A percentile compares a stretch with the other conserved stretches of the same genome.
Evolutionary conservation across 1,140 invertebrate genomes (phyloP).

Genomic region (Zophobas atratus): DNA sequence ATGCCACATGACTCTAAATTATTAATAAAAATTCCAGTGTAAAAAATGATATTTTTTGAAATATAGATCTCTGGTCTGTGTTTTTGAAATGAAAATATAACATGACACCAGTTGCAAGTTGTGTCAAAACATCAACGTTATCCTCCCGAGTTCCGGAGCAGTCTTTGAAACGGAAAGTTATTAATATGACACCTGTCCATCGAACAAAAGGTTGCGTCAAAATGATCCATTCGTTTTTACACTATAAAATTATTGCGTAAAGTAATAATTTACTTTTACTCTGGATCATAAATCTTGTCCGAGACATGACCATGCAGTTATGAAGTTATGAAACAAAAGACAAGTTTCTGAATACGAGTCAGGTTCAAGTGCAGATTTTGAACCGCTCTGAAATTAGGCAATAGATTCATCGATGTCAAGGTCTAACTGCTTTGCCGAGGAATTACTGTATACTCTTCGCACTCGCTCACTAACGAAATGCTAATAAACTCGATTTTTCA

Average conservation of each 20-base stretch:
- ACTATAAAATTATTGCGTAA: not conserved
- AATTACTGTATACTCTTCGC: not conserved
- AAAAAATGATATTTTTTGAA: no score
- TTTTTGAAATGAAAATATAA: no score
- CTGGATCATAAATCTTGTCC: not conserved
- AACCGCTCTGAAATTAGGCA: conserved; percentile 21
- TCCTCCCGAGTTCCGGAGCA: no score
- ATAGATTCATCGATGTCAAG: conserved; percentile 28
- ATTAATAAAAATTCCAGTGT: no score
- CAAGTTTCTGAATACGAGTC: conserved; percentile 29
- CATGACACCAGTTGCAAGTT: no score
- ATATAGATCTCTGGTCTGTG: no score
- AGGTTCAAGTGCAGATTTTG: conserved; percentile 34
- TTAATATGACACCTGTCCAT: no score
- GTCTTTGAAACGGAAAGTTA: no score
- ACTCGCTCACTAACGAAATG: conserved; percentile 11
- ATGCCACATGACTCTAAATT: no score
- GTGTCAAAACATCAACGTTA: no score
- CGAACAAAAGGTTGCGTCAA: no score
- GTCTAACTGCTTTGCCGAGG: not conserved
- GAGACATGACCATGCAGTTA: conserved; percentile 13
- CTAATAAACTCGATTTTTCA: conserved; percentile 6
- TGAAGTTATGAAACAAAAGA: conserved; percentile 9
- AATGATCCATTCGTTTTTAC: no score
- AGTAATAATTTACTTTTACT: not conserved